These are phyloP conservation scores for Vombatus ursinus DNA, from an alignment of 2,113 vertebrate species.

Conservation along the genomic window DNA sequence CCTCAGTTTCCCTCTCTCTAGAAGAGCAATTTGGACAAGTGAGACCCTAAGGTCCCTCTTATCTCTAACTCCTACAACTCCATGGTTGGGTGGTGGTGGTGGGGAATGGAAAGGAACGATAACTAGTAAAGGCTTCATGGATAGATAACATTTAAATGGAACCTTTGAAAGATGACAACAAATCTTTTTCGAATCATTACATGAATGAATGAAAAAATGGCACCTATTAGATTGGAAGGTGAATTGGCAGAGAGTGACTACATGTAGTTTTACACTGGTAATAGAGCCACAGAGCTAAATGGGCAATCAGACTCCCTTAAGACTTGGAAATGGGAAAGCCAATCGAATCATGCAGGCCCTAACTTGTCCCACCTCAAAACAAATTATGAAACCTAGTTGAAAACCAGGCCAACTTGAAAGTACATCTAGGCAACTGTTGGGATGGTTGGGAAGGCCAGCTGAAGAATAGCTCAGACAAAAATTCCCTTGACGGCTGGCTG, in stretches of 20 bases:
- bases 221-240: not conserved
- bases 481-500: not conserved
- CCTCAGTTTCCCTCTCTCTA: not conserved
- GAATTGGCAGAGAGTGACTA: not conserved
- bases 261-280: not conserved
- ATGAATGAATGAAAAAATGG: not conserved
- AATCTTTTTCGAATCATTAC: not conserved
- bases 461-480: not conserved
- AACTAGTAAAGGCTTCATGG: not conserved
- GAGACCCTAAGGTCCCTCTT: not conserved
- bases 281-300: not conserved
- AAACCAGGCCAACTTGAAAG: conserved; percentile 36
- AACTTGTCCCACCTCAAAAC: conserved; percentile 47
- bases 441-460: not conserved
- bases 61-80: not conserved
- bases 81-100: not conserved
- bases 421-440: not conserved
- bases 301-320: not conserved
- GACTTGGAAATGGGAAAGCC: conserved; percentile 32
- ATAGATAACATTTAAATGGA: not conserved
- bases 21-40: not conserved
- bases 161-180: not conserved
- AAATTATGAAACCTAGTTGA: conserved; percentile 23
- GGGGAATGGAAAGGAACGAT: not conserved
- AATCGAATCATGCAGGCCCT: not conserved